phyloP scores from a whole-genome alignment of 2,113 vertebrate genomes.

The Pavo muticus region DNA sequence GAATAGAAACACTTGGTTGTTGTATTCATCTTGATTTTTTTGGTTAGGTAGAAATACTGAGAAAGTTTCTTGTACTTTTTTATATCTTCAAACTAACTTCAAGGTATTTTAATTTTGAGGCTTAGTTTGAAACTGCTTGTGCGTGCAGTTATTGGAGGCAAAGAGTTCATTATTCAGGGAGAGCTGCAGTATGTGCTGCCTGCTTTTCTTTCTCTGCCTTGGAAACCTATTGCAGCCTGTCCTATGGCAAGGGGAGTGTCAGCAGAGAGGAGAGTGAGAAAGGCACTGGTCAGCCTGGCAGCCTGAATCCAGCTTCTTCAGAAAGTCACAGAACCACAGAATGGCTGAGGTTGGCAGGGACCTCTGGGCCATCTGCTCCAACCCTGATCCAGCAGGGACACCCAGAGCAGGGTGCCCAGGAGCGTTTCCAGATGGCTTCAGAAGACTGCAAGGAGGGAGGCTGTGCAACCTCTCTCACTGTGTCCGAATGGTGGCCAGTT shows the following conservation, averaged over 20 bases:
- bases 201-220: not conserved
- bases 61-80: not conserved
- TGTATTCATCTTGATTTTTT: not conserved
- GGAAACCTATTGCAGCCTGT: not conserved
- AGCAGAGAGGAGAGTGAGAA: not conserved
- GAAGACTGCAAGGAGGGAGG: not conserved
- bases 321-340: not conserved
- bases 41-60: not conserved
- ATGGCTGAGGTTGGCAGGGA: not conserved
- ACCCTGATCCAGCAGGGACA: not conserved
- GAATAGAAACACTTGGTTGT: not conserved
- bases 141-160: not conserved
- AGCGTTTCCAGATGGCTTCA: not conserved
- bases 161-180: not conserved
- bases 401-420: not conserved
- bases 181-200: not conserved
- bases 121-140: not conserved
- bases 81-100: not conserved
- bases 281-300: not conserved
- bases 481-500: not conserved
- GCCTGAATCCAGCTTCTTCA: not conserved
- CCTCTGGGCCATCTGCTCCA: not conserved
- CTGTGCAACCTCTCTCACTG: not conserved
- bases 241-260: fast-evolving
- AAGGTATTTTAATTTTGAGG: not conserved